phyloP scores from a whole-genome alignment of 2,113 vertebrate species.

The Microcebus griseorufus region DNA sequence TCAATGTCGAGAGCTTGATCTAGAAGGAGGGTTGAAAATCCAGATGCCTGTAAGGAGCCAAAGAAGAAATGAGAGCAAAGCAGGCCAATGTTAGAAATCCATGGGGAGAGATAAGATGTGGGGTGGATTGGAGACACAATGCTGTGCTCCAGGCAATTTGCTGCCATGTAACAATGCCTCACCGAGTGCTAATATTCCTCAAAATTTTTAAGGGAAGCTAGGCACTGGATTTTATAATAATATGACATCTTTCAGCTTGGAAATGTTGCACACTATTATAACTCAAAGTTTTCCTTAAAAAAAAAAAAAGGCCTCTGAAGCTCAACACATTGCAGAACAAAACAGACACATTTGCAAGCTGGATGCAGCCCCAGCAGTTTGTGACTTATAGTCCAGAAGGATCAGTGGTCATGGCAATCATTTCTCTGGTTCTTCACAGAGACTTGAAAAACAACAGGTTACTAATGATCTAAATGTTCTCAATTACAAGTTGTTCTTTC shows the following conservation, averaged over 20 bases:
- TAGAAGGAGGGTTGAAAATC: neutral
- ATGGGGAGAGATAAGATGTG: neutral
- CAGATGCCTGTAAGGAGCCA: neutral
- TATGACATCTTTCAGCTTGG: neutral
- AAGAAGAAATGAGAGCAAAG: neutral
- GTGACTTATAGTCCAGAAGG: neutral
- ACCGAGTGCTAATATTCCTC: neutral
- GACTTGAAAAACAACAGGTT: neutral
- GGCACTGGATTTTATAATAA: neutral
- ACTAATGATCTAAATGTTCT: neutral
- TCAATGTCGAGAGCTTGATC: neutral
- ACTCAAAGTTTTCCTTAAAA: neutral
- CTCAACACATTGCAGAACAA: neutral
- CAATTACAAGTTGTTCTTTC: slow-evolving; percentile 12
- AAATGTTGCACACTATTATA: neutral
- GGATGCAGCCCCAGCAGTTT: neutral
- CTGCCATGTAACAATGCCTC: neutral
- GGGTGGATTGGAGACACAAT: neutral
- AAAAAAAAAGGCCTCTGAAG: neutral
- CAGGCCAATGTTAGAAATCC: neutral
- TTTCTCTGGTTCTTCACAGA: neutral
- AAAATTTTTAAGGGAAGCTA: neutral
- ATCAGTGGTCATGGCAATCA: neutral
- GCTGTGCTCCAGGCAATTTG: neutral
- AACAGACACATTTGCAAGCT: neutral